Evolutionary conservation across 2,888 invertebrate species (phyloP).

Genomic region (Julus scandinavius): DNA sequence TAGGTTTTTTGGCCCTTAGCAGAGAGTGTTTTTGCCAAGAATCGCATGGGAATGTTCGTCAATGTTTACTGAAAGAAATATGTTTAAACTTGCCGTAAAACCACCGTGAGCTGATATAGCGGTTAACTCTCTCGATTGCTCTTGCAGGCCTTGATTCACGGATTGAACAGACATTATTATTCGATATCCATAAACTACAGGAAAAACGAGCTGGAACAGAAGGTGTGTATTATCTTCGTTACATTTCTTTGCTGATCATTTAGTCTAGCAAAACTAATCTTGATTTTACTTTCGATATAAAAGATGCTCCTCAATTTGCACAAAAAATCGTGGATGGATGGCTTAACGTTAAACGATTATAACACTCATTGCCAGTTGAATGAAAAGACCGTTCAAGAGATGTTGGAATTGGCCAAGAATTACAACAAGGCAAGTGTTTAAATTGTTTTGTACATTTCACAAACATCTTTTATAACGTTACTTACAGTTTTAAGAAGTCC

Average conservation of each 20-base stretch:
- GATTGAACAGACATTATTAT: conserved; percentile 98
- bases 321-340: conserved; percentile 99
- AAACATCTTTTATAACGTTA: too few species aligned
- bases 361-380: conserved; percentile 93
- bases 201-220: conserved; percentile 98
- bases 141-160: conserved; percentile 94
- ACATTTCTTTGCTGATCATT: neutral
- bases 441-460: too few species aligned
- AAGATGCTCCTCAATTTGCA: conserved; percentile 95
- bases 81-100: too few species aligned
- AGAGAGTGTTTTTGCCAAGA: too few species aligned
- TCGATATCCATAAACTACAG: conserved; percentile 99
- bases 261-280: neutral
- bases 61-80: neutral
- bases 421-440: conserved; percentile 81
- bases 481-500: too few species aligned
- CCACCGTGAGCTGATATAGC: neutral
- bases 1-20: too few species aligned
- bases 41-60: neutral
- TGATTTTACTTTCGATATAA: conserved; percentile 60
- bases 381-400: conserved; percentile 92
- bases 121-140: conserved; percentile 54
- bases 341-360: conserved; percentile 89
- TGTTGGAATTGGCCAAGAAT: conserved; percentile 96
- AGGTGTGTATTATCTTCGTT: conserved; percentile 67